Evolutionary conservation across 2,888 invertebrate species (phyloP).

Genomic region (Athetis lepigone): DNA sequence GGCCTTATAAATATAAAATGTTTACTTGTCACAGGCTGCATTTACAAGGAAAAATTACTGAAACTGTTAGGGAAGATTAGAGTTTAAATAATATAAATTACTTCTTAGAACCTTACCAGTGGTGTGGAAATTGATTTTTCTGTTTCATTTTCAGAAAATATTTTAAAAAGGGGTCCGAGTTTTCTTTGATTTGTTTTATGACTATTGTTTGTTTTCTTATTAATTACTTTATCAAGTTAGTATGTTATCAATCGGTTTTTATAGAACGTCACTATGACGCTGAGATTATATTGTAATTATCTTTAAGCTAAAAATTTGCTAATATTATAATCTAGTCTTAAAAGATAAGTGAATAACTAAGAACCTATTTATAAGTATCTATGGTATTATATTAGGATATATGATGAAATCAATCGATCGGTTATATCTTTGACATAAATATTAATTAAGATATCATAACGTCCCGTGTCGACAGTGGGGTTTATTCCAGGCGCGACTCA

Average conservation of each 20-base stretch:
- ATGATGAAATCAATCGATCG: conserved; percentile 7
- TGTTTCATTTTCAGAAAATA: no score
- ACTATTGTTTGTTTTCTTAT: neutral
- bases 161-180: no score
- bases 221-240: neutral
- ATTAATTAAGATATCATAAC: conserved; percentile 11
- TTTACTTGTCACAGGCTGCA: no score
- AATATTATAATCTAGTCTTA: conserved; percentile 6
- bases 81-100: no score
- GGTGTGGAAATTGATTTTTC: no score
- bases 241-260: neutral
- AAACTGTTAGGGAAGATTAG: no score
- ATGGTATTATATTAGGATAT: no score
- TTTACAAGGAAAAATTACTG: no score
- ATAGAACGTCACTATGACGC: neutral
- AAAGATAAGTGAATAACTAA: conserved; percentile 23
- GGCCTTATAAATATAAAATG: no score
- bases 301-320: neutral
- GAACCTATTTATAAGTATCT: neutral
- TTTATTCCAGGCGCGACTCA: no score
- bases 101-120: no score
- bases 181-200: neutral
- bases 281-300: neutral
- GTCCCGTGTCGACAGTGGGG: no score
- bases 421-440: conserved; percentile 6